Percentiles rank a stretch among this genome's conserved stretches.
phyloP scores from a whole-genome alignment of 92 coral and sea anemone species.

The Palythoa grandiflora region DNA sequence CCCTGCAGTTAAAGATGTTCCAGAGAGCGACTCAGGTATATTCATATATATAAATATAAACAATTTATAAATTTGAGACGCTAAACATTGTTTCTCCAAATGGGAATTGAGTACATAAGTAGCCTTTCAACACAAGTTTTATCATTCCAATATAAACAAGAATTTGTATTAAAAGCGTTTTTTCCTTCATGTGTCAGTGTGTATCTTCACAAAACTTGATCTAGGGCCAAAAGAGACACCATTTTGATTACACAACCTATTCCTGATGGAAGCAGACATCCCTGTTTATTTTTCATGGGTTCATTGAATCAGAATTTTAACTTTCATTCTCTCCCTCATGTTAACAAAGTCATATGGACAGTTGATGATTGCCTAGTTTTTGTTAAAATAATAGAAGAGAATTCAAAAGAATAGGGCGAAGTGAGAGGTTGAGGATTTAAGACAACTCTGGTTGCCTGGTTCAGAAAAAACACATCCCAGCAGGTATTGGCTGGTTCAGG shows the following conservation, averaged over 20 bases:
- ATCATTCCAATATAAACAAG: constrained; percentile 4
- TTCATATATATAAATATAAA: neutral
- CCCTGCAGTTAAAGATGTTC: constrained; percentile 6
- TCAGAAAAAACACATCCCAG: neutral
- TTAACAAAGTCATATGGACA: neutral
- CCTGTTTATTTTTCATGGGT: neutral
- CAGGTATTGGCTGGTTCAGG: no score
- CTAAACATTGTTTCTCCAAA: neutral
- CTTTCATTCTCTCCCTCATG: neutral
- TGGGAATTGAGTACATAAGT: neutral
- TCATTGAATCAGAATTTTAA: neutral
- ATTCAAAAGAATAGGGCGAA: neutral
- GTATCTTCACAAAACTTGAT: neutral
- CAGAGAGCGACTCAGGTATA: constrained; percentile 6
- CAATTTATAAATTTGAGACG: neutral
- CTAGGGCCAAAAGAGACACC: neutral
- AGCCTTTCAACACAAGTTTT: constrained; percentile 10
- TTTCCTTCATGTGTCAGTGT: constrained; percentile 2
- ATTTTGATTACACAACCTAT: neutral
- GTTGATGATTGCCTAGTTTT: neutral
- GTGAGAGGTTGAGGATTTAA: neutral
- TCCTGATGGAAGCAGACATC: neutral
- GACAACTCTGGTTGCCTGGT: neutral
- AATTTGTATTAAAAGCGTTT: neutral
- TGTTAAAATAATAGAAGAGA: neutral